Conservation (phyloP, 2,888 invertebrate genomes). For the Cylloceria caligata region DNA sequence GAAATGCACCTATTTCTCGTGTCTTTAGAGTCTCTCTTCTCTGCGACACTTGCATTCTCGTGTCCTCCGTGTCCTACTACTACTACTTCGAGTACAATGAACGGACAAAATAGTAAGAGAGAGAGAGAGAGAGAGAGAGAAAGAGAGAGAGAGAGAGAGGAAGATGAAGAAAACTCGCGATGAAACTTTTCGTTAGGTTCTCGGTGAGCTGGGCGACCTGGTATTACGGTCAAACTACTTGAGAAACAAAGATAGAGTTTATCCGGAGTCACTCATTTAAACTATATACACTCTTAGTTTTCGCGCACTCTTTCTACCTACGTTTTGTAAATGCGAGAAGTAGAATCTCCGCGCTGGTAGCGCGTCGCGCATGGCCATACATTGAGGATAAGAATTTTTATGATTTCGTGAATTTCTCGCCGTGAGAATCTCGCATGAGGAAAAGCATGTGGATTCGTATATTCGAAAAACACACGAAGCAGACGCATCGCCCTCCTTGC, state of each 20-base stretch:
- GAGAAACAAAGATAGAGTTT: conserved; percentile 62
- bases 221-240: conserved; percentile 64
- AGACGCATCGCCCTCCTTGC: conserved; percentile 10
- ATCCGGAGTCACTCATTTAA: conserved; percentile 20
- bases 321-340: neutral
- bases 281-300: conserved; percentile 12
- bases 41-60: conserved; percentile 6
- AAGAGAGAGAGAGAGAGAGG: too few species aligned
- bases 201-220: neutral
- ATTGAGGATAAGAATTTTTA: conserved; percentile 63
- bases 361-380: conserved; percentile 25
- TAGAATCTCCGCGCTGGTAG: neutral
- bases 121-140: neutral
- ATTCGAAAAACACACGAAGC: conserved; percentile 39
- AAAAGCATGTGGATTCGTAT: conserved; percentile 8
- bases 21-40: neutral
- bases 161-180: conserved; percentile 8
- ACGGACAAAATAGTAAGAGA: neutral
- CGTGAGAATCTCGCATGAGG: conserved; percentile 21
- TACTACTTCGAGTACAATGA: neutral
- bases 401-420: conserved; percentile 44
- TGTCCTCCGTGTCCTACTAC: too few species aligned
- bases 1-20: neutral
- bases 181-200: conserved; percentile 11
- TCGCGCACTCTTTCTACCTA: conserved; percentile 19